Conservation (phyloP, 2,888 invertebrate genomes). For the Brachynemurus nebulosus region DNA sequence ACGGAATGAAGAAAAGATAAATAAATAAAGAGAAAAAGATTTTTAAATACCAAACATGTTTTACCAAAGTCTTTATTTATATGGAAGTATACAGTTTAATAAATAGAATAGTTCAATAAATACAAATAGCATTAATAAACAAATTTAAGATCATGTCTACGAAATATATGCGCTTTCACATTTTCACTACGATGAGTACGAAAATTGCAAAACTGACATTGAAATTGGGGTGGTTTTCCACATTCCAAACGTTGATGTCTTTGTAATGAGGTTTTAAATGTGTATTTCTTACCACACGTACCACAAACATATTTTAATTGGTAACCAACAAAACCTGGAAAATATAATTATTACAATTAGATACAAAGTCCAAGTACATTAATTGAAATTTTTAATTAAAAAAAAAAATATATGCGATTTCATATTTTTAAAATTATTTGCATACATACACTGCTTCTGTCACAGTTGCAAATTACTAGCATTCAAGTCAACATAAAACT, state of each 20-base stretch:
- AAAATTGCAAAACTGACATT: conserved; percentile 25
- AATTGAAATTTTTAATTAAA: too few species aligned
- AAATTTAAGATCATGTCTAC: neutral
- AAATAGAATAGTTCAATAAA: neutral
- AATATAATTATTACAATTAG: too few species aligned
- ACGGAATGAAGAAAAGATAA: too few species aligned
- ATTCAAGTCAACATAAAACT: too few species aligned
- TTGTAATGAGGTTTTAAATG: conserved; percentile 26
- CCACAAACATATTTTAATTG: conserved; percentile 15
- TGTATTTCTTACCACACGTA: conserved; percentile 25
- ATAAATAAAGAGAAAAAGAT: neutral
- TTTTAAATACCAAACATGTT: neutral
- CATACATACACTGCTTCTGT: too few species aligned
- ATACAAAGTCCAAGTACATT: too few species aligned
- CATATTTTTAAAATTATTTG: too few species aligned
- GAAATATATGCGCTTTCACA: conserved; percentile 1
- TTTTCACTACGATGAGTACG: conserved; percentile 2
- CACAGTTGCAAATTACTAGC: too few species aligned
- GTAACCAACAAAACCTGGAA: neutral
- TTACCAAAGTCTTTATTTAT: neutral
- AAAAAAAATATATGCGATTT: too few species aligned
- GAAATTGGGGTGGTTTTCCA: conserved; percentile 27
- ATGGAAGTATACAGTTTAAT: neutral
- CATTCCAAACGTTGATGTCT: conserved; percentile 30
- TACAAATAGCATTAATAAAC: neutral